phyloP scores from a whole-genome alignment of 2,113 vertebrate species.

The Sitta europaea region DNA sequence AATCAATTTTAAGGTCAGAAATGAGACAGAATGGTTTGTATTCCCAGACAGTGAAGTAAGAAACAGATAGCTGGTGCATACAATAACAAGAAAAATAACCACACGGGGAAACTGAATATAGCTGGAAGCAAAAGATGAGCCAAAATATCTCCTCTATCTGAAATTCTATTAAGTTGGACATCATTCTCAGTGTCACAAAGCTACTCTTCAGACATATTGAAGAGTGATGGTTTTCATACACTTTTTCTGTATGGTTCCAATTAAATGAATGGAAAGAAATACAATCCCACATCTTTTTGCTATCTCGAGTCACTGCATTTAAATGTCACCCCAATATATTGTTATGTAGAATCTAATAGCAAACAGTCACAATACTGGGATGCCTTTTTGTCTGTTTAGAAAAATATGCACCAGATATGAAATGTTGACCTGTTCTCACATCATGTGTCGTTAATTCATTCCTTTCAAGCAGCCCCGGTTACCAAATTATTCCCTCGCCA shows the following conservation, averaged over 20 bases:
- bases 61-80: constrained; percentile 38
- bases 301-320: background rate
- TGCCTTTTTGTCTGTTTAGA: background rate
- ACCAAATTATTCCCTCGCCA: background rate
- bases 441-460: background rate
- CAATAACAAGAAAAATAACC: constrained; percentile 35
- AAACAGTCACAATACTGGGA: background rate
- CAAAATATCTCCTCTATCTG: constrained; percentile 38
- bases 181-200: background rate
- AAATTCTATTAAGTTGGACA: constrained; percentile 28
- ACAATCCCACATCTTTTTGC: constrained; percentile 46
- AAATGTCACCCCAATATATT: constrained; percentile 21
- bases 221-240: constrained; percentile 30
- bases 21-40: constrained; percentile 42
- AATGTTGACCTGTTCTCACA: constrained; percentile 45
- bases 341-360: background rate
- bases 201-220: background rate
- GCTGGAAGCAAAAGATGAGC: constrained; percentile 28
- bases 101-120: constrained; percentile 7
- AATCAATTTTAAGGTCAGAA: constrained; percentile 29
- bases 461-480: background rate
- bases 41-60: constrained; percentile 54
- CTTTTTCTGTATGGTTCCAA: constrained; percentile 39
- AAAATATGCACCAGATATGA: background rate
- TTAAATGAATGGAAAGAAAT: constrained; percentile 50